These are phyloP conservation scores for Okapia johnstoni DNA, from an alignment of 2,113 vertebrate genomes.

Conservation along the genomic window DNA sequence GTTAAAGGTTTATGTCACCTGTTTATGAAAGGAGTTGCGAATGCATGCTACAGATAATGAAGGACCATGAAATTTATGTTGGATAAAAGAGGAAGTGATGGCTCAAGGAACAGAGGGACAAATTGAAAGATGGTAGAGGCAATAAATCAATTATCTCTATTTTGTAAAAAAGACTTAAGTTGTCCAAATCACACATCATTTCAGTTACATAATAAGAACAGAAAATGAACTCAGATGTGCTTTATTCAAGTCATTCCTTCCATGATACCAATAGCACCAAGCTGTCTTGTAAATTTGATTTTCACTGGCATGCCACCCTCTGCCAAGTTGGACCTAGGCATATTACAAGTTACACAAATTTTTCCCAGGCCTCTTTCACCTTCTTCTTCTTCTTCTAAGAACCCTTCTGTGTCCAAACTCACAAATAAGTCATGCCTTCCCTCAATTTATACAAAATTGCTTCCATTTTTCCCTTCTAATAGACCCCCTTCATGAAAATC, in stretches of 20 bases:
- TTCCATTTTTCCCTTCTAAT: background rate
- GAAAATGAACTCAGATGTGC: background rate
- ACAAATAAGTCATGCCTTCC: background rate
- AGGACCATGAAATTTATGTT: conserved; percentile 1
- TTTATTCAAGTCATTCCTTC: background rate
- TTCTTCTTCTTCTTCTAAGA: background rate
- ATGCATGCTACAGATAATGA: background rate
- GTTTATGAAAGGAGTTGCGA: background rate
- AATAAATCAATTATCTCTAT: background rate
- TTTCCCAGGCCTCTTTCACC: background rate
- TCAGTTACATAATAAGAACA: background rate
- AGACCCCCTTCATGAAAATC: background rate
- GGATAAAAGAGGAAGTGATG: background rate
- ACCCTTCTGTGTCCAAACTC: background rate
- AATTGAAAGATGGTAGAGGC: background rate
- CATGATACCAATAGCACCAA: background rate
- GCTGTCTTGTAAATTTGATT: background rate
- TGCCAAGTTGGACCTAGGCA: background rate
- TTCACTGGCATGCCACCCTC: background rate
- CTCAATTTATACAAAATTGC: background rate
- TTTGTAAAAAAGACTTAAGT: conserved; percentile 11
- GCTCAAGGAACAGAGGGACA: background rate
- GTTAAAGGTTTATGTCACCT: background rate
- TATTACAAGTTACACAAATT: background rate
- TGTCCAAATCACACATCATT: background rate